Percentiles rank a stretch among this genome's conserved stretches.
Evolutionary conservation across 2,888 invertebrate species (phyloP).

Genomic region (Hirtodrosophila histrioides): DNA sequence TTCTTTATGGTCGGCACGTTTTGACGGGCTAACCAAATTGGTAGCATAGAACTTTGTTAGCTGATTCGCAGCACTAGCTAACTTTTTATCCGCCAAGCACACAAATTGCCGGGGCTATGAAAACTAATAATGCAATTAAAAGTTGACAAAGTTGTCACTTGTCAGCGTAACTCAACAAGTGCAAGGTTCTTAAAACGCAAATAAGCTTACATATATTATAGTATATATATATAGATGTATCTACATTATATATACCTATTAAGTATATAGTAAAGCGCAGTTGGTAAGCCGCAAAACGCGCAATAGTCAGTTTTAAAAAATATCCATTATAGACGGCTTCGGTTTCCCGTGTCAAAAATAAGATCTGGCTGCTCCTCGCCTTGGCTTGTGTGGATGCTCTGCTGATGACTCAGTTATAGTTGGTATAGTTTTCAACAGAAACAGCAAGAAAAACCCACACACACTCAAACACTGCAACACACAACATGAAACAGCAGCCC

Average conservation of each 20-base stretch:
- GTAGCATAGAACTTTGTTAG: not conserved
- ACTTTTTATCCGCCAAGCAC: constrained; percentile 13
- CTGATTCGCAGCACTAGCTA: too few species aligned
- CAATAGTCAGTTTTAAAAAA: constrained; percentile 17
- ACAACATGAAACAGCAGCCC: not conserved
- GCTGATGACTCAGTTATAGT: constrained; percentile 56
- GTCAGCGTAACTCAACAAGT: constrained; percentile 57
- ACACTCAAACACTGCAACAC: too few species aligned
- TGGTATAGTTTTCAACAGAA: constrained; percentile 44
- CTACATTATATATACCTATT: constrained; percentile 3
- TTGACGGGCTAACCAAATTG: constrained; percentile 23
- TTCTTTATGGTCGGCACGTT: constrained; percentile 29
- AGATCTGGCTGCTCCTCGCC: constrained; percentile 14
- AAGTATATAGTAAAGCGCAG: constrained; percentile 28
- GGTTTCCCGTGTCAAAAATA: constrained; percentile 26
- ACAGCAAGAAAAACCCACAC: constrained; percentile 13
- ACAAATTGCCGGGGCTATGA: constrained; percentile 53
- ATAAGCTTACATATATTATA: constrained; percentile 42
- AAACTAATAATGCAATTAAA: constrained; percentile 76
- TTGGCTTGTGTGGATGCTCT: constrained; percentile 1
- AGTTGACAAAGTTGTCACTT: constrained; percentile 70
- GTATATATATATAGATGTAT: not conserved
- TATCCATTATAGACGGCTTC: constrained; percentile 20
- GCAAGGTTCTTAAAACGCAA: constrained; percentile 70
- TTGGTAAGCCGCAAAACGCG: constrained; percentile 58